Base-by-base conservation (phyloP, 2,797 vertebrate species). In the Graptemys geographica region DNA sequence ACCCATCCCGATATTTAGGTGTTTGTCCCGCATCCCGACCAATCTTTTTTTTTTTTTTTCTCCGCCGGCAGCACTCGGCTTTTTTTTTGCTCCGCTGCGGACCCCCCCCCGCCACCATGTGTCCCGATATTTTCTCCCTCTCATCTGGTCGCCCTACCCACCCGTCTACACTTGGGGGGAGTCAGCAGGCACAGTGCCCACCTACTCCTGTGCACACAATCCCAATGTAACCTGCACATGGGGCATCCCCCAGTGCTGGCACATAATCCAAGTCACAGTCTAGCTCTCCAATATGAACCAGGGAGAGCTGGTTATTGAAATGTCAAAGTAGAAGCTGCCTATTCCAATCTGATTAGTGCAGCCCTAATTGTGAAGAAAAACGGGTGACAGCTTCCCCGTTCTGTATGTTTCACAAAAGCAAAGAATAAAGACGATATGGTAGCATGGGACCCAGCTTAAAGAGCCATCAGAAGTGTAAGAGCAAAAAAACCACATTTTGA, bases 141-240 rank as follows among this genome's bases (percentile, higher is more conserved):
- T 44, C 44, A 44, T 44, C 44, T 44, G 44, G 44, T 44, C 44
- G 2, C 44, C 44, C 44, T 44, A 44, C 44, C 44, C 44, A 44
- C 44, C 8, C 8, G 2, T 44, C 44, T 44, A 44, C n/a, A 79
- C 31, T 52, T 0, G 0, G 8, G 91, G 55, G 55, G 83, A 51
- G 37, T 0, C n/a, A 0, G 0, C 72, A 27, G 33, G 56, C 49
- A 51, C 69, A 82, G 47, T 72, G 15, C n/a, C 3, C 2, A 8
- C 8, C 84, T 21, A 6, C 65, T 83, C 44, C 79, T 83, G 47
- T 28, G 59, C 47, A 88, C 25, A 18, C n/a, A 72, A 33, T 19
- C n/a, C 72, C 53, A 72, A 41, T 23, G n/a, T 1, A 18, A 44
- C 33, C 62, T 19, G 1, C 49, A 49, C 84, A n/a, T 62, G 76